phyloP scores from a whole-genome alignment of 2,888 invertebrate genomes.

The Desoria tigrina region DNA sequence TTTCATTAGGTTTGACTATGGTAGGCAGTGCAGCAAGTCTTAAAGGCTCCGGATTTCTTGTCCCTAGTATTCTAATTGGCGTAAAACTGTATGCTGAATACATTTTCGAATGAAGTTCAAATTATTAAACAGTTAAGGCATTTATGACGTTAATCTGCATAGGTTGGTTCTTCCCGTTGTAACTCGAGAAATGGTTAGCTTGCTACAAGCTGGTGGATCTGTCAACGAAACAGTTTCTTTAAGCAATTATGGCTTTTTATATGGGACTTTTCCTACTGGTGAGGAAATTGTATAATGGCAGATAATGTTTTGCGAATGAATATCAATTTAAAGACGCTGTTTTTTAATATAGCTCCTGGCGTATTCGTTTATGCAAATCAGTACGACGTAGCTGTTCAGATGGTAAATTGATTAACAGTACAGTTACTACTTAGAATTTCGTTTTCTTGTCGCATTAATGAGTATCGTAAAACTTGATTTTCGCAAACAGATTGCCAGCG shows the following conservation, averaged over 20 bases:
- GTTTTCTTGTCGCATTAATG: neutral
- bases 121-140: neutral
- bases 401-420: constrained; percentile 64
- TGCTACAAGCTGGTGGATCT: constrained; percentile 65
- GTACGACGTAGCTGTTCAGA: constrained; percentile 80
- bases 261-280: constrained; percentile 86
- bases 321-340: neutral
- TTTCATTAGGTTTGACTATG: constrained; percentile 86
- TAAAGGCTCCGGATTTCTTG: constrained; percentile 74
- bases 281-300: no score
- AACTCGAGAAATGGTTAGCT: constrained; percentile 78
- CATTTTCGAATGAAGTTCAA: no score
- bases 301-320: no score
- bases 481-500: constrained; percentile 74
- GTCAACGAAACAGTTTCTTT: constrained; percentile 75
- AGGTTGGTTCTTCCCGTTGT: constrained; percentile 81
- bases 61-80: constrained; percentile 83
- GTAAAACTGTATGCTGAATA: constrained; percentile 86
- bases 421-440: neutral
- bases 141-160: no score
- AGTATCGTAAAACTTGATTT: neutral
- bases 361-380: constrained; percentile 88
- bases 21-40: constrained; percentile 83
- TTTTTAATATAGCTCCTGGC: constrained; percentile 29
- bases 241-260: constrained; percentile 90